Evolutionary conservation across 1,140 invertebrate species (phyloP).

Genomic region (Hyphantria cunea): DNA sequence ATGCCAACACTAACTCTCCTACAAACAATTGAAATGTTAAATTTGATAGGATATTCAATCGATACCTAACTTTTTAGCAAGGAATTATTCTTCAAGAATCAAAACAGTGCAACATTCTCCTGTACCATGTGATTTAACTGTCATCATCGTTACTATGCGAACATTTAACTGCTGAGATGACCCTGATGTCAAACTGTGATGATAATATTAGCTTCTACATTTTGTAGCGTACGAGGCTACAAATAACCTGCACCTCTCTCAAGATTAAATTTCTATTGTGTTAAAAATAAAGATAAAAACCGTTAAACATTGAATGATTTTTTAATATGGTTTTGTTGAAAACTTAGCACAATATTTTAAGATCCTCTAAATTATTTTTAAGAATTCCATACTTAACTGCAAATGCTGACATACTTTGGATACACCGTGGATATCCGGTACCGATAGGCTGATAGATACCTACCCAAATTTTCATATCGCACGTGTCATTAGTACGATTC

Average conservation of each 20-base stretch:
- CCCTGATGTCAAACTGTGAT: conserved; percentile 27
- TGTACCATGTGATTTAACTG: no score
- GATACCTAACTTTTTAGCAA: neutral
- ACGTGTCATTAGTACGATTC: conserved; percentile 27
- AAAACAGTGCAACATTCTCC: no score
- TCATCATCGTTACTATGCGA: conserved; percentile 10
- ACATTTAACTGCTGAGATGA: conserved; percentile 22
- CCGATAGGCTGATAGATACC: conserved; percentile 20
- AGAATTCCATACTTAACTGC: conserved; percentile 10
- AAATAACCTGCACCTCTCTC: conserved; percentile 6
- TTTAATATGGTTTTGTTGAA: neutral
- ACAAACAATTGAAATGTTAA: conserved; percentile 32
- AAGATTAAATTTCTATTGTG: conserved; percentile 1
- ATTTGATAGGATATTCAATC: conserved; percentile 14
- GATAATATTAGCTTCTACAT: conserved; percentile 29
- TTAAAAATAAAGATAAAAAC: neutral
- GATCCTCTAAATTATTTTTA: neutral
- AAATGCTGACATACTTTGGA: conserved; percentile 18
- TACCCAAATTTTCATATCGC: conserved; percentile 22
- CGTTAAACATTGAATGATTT: neutral
- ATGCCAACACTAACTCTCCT: conserved; percentile 37
- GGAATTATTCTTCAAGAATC: neutral
- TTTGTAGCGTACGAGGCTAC: conserved; percentile 18
- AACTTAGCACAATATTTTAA: neutral
- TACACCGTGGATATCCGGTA: conserved; percentile 37